A percentile compares a stretch with the other conserved stretches of the same genome.
Evolutionary conservation across 2,888 invertebrate genomes (phyloP).

Genomic region (Saturnia japonica): DNA sequence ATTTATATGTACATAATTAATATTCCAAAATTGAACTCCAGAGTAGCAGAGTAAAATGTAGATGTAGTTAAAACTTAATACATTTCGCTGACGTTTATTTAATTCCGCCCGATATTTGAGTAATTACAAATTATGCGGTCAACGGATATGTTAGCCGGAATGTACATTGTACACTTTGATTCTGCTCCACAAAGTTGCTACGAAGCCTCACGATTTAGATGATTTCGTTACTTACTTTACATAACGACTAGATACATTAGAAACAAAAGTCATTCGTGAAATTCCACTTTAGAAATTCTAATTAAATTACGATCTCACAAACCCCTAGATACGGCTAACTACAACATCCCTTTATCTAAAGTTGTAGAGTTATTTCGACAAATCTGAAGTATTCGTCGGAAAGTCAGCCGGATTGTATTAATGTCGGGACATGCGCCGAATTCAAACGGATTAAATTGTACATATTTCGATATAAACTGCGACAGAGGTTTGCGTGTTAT

Average conservation of each 20-base stretch:
- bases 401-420: conserved; percentile 53
- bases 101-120: conserved; percentile 45
- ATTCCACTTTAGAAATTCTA: conserved; percentile 68
- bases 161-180: conserved; percentile 48
- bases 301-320: conserved; percentile 63
- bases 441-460: conserved; percentile 47
- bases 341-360: conserved; percentile 64
- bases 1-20: background rate
- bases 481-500: conserved; percentile 31
- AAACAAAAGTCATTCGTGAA: conserved; percentile 64
- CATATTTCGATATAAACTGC: conserved; percentile 39
- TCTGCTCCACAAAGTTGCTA: conserved; percentile 41
- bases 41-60: conserved; percentile 36
- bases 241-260: conserved; percentile 56
- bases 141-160: conserved; percentile 39
- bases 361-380: conserved; percentile 62
- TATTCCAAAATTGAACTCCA: conserved; percentile 38
- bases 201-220: conserved; percentile 41
- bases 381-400: conserved; percentile 66
- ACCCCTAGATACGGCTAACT: conserved; percentile 57
- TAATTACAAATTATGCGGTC: conserved; percentile 49
- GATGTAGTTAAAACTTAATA: conserved; percentile 51
- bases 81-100: conserved; percentile 50
- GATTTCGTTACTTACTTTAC: conserved; percentile 45
- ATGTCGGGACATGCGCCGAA: conserved; percentile 48